Evolutionary conservation across 2,797 vertebrate genomes (phyloP), one percentile per base, ranked within the genome.

Genomic region (Cynopterus sphinx): DNA sequence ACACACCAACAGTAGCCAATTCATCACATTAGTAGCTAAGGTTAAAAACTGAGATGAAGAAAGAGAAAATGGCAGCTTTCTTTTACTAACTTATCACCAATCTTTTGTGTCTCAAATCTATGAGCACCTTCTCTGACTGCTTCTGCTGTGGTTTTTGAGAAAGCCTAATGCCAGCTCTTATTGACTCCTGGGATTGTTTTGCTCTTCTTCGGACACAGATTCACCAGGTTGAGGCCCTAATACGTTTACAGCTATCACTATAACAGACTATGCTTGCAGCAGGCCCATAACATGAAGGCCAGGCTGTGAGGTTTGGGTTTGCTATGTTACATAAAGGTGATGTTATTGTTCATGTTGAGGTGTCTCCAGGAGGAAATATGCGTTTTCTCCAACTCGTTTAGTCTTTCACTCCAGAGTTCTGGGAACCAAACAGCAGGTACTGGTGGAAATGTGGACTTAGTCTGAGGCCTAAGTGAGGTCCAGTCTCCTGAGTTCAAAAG

Each of bases 11-110:
- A 75, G 13, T 53, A 31, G 63, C 15, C 94, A 91, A 77, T 33
- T 86, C 61, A 33, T 83, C 75, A 31, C 24, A 43, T 73, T 51
- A 33, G 70, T 55, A 24, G 19, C 63, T 78, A 68, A 89, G 51
- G 22, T 92, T 75, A 93, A 93, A 94, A 87, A 39, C 59, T 31
- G 59, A 87, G 28, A 61, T 70, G 51, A 91, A 85, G 51, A 57
- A 90, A 95, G 75, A 94, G 33, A 87, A 90, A 92, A 90, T 68
- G 75, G 49, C 46, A 79, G 10, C 21, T 51, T 84, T 75, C 57
- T 94, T 87, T 74, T 59, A 65, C 41, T 33, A 63, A 86, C 74
- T 39, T 82, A 83, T 9, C 53, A 43, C n/a, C 31, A 51, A 36
- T 94, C 31, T 6, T 68, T 55, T 36, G 26, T 90, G 59, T 78